Conservation (phyloP, 2,797 vertebrate genomes). For the Spheniscus humboldti region DNA sequence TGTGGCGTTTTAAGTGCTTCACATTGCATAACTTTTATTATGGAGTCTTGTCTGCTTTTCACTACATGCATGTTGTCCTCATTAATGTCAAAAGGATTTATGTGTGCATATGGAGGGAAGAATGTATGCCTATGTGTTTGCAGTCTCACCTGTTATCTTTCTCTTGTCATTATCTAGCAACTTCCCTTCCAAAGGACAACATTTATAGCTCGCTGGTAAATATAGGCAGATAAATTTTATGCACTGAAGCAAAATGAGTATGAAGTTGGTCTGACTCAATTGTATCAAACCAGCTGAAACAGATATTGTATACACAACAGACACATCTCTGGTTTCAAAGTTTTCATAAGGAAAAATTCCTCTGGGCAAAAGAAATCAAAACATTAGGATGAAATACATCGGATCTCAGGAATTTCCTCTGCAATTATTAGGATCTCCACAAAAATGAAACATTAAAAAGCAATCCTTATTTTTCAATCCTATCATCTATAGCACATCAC, state of each 20-base stretch:
- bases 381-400: not conserved
- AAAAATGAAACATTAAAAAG: slow-evolving; percentile 32
- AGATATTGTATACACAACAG: slow-evolving; percentile 44
- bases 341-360: slow-evolving; percentile 43
- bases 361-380: slow-evolving; percentile 49
- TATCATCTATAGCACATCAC: slow-evolving; percentile 16
- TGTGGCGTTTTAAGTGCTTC: not conserved
- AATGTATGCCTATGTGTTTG: not conserved
- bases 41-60: not conserved
- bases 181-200: slow-evolving; percentile 40
- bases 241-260: slow-evolving; percentile 19
- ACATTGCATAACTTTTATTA: not conserved
- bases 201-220: slow-evolving; percentile 58
- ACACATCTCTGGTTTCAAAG: not conserved
- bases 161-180: slow-evolving; percentile 28
- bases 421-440: slow-evolving; percentile 16
- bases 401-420: not conserved
- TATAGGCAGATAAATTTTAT: slow-evolving; percentile 58
- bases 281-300: slow-evolving; percentile 26
- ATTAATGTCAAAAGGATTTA: slow-evolving; percentile 52
- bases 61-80: not conserved
- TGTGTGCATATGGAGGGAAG: not conserved
- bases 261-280: slow-evolving; percentile 12
- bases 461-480: slow-evolving; percentile 18
- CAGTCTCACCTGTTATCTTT: slow-evolving; percentile 44